Base-by-base conservation (phyloP, 2,888 invertebrate genomes). In the Agonopterix subpropinquella region DNA sequence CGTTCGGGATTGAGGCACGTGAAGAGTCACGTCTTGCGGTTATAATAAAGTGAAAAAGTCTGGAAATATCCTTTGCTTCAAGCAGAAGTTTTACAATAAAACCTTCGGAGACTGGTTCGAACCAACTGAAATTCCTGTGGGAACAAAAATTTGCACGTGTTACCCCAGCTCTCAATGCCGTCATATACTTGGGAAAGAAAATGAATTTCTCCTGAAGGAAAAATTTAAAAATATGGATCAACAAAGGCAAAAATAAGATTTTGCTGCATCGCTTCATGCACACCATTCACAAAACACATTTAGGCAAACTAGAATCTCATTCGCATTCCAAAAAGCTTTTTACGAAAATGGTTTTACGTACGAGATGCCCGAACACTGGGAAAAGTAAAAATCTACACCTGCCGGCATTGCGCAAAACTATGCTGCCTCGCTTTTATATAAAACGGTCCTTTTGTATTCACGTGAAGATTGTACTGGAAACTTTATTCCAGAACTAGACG, bases 351-450 rank as follows among this genome's bases (percentile, higher is more conserved):
- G 48, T 18, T 41, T 49, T 50, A 44, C 50, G 42, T 41, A 44
- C 46, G 50, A 44, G 11, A 44, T 44, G 44, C 44, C 50, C 44
- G 36, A 50, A 50, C 44, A 41, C 42, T 8, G 36, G 11, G 36
- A 42, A 43, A 39, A 35, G 45, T 49, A 41, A 49, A 48, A 48
- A 49, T 50, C 41, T 53, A 44, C 53, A 53, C 48, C 48, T 50
- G 39, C 48, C 43, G 44, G 46, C 44, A 48, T 41, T 47, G 47
- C 44, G 43, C 48, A 53, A 53, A 44, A 44, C 45, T 37, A 9
- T 37, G 15, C 5, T 45, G 37, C 45, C 45, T 45, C 35, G 48
- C 36, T 45, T 42, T 49, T 49, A 49, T 45, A 42, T 11, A 41
- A 35, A 35, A 39, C 28, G 41, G 11, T 44, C 43, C 39, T 36